Evolutionary conservation across 2,888 invertebrate genomes (phyloP).

Genomic region (Nemapogon koenigi): DNA sequence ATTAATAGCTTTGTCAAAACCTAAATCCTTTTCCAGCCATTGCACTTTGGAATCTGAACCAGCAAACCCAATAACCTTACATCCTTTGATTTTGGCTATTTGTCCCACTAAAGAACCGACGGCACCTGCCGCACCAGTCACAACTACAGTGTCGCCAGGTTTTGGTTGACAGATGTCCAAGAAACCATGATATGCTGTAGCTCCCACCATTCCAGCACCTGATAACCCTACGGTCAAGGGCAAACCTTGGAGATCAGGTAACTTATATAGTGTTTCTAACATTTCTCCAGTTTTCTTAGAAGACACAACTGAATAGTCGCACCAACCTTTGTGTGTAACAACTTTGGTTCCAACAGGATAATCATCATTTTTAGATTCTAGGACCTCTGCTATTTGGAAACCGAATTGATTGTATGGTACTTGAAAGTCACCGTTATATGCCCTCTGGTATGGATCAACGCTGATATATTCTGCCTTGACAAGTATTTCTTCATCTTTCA

Average conservation of each 20-base stretch:
- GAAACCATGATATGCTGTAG: conserved; percentile 75
- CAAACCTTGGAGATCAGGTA: conserved; percentile 60
- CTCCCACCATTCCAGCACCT: conserved; percentile 72
- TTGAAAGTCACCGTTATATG: conserved; percentile 19
- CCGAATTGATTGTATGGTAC: conserved; percentile 31
- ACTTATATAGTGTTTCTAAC: conserved; percentile 23
- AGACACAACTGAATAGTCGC: conserved; percentile 46
- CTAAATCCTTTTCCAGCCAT: conserved; percentile 69
- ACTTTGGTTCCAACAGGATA: conserved; percentile 68
- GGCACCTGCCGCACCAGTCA: conserved; percentile 77
- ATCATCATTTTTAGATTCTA: conserved; percentile 65
- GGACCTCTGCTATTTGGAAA: conserved; percentile 39
- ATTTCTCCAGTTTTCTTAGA: conserved; percentile 15
- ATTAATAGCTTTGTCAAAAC: conserved; percentile 75
- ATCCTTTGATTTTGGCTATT: conserved; percentile 74
- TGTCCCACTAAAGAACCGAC: conserved; percentile 78
- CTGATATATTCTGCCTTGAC: conserved; percentile 30
- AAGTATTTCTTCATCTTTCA: conserved; percentile 61
- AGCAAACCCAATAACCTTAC: conserved; percentile 70
- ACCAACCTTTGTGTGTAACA: conserved; percentile 71
- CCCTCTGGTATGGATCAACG: conserved; percentile 31
- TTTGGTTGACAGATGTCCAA: conserved; percentile 72
- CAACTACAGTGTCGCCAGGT: conserved; percentile 72
- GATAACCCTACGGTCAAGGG: conserved; percentile 65
- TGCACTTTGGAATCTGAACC: conserved; percentile 74